phyloP scores from a whole-genome alignment of 2,113 vertebrate species.

The Spilogale gracilis region DNA sequence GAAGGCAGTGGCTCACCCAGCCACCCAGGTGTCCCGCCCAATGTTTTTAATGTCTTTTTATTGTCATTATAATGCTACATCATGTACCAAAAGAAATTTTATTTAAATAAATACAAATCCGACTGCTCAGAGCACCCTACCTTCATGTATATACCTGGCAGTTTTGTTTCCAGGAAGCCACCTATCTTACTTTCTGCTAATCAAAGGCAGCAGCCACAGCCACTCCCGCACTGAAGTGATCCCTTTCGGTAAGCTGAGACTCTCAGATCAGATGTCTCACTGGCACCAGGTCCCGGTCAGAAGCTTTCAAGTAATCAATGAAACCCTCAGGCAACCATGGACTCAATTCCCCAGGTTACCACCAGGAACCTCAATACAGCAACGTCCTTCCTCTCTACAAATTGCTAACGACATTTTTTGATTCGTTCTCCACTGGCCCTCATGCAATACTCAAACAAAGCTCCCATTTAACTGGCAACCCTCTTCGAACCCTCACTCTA shows the following conservation, averaged over 20 bases:
- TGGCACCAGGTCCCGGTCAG: background rate
- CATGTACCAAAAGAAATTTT: constrained; percentile 52
- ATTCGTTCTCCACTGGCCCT: background rate
- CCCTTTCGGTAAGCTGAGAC: constrained; percentile 21
- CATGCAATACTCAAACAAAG: background rate
- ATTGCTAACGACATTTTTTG: constrained; percentile 1
- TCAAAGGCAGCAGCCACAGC: background rate
- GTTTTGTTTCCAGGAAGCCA: background rate
- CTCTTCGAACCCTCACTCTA: background rate
- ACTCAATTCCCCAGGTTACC: background rate
- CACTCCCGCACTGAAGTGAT: background rate
- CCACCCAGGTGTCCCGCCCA: too few relatives aligned
- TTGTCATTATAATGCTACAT: background rate
- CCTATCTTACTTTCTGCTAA: constrained; percentile 28
- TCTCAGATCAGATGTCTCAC: constrained; percentile 51
- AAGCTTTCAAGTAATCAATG: background rate
- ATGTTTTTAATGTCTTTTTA: background rate
- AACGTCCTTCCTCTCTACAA: background rate
- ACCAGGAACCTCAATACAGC: background rate
- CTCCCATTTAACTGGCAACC: background rate
- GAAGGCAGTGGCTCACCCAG: too few relatives aligned
- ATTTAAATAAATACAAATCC: constrained; percentile 49
- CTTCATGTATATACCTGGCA: background rate
- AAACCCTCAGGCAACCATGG: background rate
- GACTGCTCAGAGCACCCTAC: background rate